Evolutionary conservation across 2,113 vertebrate genomes (phyloP), one percentile per base, ranked within the genome.

Genomic region (Chinchilla lanigera): DNA sequence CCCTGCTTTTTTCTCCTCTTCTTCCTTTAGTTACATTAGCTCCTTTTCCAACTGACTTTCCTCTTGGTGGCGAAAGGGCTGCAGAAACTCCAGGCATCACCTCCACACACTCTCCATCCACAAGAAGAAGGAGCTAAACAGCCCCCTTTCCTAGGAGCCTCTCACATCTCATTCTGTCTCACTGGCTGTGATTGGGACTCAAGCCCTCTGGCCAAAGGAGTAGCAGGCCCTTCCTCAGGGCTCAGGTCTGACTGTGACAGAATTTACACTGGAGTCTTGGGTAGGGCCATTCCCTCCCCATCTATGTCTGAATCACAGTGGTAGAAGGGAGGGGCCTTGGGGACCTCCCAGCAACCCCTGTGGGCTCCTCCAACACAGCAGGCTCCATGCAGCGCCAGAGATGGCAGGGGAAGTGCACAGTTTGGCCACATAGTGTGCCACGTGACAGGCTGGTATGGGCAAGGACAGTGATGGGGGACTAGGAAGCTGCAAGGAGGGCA

Each of bases 181-280:
- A 0, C 4, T 14, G 3, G 52, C 10, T 12, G 10, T 19, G 9
- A 14, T 0, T 38, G 69, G n/a, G 19, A 7, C 24, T 71, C 10
- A 17, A 71, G 44, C 44, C 26, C 44, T 92, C 80, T 24, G 47
- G 38, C 6, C 30, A 4, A 26, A 38, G 28, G 63, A 50, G 3
- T 11, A 11, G 16, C 9, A 1, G 5, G 14, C 20, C 81, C 10
- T 63, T 9, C 47, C 47, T 50, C 47, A 6, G 47, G 58, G 28
- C 28, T 77, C 13, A 69, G 60, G 19, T 61, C 71, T 89, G 85
- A 89, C 85, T 35, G 24, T 19, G 38, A 38, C 0, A 33, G 24
- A 54, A 80, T 35, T n/a, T 44, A 65, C 22, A 13, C 22, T 17
- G 54, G 50, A 78, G 12, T 13, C 38, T 28, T 19, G 69, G 47